Base-by-base conservation (phyloP, 2,888 invertebrate genomes). In the Pseudococcus longispinus region DNA sequence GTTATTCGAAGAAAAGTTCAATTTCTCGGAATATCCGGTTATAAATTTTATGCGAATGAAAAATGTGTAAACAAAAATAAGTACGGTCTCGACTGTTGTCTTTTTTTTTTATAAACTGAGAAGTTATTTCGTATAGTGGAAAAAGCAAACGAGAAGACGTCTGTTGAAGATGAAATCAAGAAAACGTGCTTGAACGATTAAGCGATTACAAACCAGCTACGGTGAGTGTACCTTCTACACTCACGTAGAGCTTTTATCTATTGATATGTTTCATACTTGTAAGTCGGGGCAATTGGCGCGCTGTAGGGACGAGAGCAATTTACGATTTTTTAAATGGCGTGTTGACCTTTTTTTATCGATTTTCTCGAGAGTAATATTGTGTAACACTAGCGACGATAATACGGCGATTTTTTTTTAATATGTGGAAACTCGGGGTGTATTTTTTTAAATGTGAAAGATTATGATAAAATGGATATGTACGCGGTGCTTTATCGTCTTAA, bases 161-260 rank as follows among this genome's bases (percentile, higher is more conserved):
- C 70, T 70, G 70, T 29, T 29, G 29, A 18, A 70, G 29, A 70
- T 70, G 29, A 70, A 70, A 70, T 70, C 70, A 32, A 29, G 70
- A 70, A 70, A 70, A 70, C 70, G 70, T 70, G 70, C 70, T 70
- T 70, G 29, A 70, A 70, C 70, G 70, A 70, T 70, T 70, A 70
- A 70, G 29, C 70, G 32, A 70, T 70, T 70, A 70, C 70, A 18
- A 70, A 70, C 70, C 29, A 15, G 29, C 60, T 23, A 29, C 18
- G 70, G 70, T 32, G 29, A 29, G 70, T 18, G 29, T 70, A 29
- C 29, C 13, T 70, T 29, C 70, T 15, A 18, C 70, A 70, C 70
- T 70, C 26, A 70, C 70, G 70, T 70, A 70, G 29, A 70, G 29
- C 70, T 70, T 70, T 70, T 29, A 70, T 70, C 70, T 70, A 70